Percentiles rank a stretch among this genome's conserved stretches.
These are phyloP conservation scores for Hypanus sabinus DNA, from an alignment of 2,113 vertebrate species.

Conservation along the genomic window DNA sequence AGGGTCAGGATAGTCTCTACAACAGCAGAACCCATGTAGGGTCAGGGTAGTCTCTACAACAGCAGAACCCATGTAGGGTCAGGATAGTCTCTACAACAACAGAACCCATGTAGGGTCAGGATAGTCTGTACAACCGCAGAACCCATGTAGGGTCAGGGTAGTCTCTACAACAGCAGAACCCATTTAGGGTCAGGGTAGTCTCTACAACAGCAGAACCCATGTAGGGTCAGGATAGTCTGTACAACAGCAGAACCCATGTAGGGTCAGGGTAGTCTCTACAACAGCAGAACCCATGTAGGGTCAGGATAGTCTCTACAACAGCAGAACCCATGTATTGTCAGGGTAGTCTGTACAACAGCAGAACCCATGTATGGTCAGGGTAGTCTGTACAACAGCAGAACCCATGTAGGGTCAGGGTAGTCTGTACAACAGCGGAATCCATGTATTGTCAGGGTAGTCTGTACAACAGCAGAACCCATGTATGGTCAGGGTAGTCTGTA, in stretches of 20 bases:
- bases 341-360: background rate
- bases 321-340: too few species aligned
- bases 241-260: too few species aligned
- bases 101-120: too few species aligned
- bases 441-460: background rate
- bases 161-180: background rate
- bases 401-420: background rate
- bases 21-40: too few species aligned
- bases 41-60: background rate
- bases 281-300: too few species aligned
- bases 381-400: background rate
- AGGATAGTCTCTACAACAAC: background rate
- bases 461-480: background rate
- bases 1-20: background rate
- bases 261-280: background rate
- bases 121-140: background rate
- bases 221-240: background rate
- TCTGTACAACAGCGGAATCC: background rate
- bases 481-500: background rate
- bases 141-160: background rate
- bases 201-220: background rate
- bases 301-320: background rate
- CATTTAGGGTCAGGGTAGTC: background rate
- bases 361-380: too few species aligned
- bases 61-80: too few species aligned